Evolutionary conservation across 2,113 vertebrate genomes (phyloP).

Genomic region (Rissa tridactyla): DNA sequence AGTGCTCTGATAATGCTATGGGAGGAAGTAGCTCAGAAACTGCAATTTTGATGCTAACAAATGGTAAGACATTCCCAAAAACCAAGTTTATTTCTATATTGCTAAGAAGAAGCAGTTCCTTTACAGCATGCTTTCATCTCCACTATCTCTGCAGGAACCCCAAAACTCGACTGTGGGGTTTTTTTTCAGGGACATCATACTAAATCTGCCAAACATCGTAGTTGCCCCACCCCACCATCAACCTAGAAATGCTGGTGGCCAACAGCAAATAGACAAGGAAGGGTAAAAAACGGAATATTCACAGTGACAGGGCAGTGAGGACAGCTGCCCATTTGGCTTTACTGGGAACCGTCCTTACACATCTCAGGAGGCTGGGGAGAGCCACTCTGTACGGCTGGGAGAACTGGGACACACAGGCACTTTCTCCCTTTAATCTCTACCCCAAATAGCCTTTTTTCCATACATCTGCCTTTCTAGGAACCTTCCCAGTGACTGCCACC

Average conservation of each 20-base stretch:
- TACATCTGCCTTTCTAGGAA: background rate
- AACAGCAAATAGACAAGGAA: background rate
- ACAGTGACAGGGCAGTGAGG: background rate
- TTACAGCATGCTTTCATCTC: background rate
- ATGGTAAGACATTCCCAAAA: background rate
- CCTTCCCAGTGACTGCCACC: background rate
- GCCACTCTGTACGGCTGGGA: background rate
- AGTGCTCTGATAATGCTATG: background rate
- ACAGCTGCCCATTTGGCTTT: background rate
- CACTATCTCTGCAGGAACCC: background rate
- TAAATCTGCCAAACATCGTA: background rate
- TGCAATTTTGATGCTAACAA: background rate
- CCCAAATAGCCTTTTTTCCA: background rate
- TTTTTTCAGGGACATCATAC: background rate
- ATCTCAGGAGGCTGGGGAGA: background rate
- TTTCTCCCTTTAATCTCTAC: background rate
- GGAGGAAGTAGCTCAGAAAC: background rate
- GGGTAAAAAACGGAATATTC: background rate
- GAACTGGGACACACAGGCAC: background rate
- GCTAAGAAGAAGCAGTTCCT: background rate
- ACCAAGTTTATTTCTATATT: background rate
- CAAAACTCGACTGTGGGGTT: background rate
- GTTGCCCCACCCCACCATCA: background rate
- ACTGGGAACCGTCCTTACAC: background rate
- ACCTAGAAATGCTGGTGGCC: background rate